Conservation (phyloP, 92 coral and sea anemone genomes). For the Zoanthus sansibaricus region DNA sequence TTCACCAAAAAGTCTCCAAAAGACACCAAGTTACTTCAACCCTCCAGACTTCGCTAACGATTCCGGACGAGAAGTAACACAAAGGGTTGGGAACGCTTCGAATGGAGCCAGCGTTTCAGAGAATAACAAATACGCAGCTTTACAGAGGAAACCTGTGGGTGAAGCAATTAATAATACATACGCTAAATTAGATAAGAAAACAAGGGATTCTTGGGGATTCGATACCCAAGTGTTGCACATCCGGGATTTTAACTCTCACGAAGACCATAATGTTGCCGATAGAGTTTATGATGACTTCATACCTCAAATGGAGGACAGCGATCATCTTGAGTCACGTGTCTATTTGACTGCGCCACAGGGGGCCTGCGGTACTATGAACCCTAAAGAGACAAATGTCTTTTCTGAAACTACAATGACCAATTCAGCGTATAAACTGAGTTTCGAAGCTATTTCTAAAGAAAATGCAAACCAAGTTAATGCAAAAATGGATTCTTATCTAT, state of each 20-base stretch:
- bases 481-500: too few species aligned
- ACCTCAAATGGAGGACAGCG: conserved; percentile 4
- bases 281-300: conserved; percentile 28
- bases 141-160: background rate
- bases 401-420: too few species aligned
- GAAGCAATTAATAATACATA: background rate
- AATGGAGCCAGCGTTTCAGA: background rate
- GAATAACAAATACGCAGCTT: conserved; percentile 9
- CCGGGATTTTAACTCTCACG: background rate
- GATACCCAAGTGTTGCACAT: background rate
- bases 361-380: too few species aligned
- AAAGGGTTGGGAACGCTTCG: background rate
- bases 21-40: background rate
- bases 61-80: background rate
- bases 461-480: too few species aligned
- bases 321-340: background rate
- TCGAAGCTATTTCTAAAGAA: too few species aligned
- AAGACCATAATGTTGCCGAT: background rate
- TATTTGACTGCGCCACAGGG: background rate
- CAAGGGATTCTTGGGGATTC: background rate
- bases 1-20: background rate
- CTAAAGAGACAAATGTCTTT: too few species aligned
- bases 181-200: conserved; percentile 3
- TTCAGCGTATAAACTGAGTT: too few species aligned
- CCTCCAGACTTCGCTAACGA: background rate